Base-by-base conservation (phyloP, 2,888 invertebrate genomes). In the Epiblema foenella region DNA sequence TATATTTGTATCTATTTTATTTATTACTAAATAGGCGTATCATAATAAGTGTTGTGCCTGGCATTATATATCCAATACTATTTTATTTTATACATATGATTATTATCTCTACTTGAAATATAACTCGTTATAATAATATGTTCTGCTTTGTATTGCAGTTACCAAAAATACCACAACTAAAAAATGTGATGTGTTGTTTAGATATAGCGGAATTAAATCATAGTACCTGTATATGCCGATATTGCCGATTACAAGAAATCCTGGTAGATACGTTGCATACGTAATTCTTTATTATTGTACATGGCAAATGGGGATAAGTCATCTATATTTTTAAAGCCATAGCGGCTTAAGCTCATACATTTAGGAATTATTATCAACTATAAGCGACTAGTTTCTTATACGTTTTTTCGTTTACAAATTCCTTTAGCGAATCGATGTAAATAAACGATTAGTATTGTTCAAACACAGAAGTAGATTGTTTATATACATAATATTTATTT, bases 1-100 rank as follows among this genome's bases (percentile, higher is more conserved):
- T 68, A 68, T 59, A 72, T 68, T 71, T 71, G 39, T 71, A 71
- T 71, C 37, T 62, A 67, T 46, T 62, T 67, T 71, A 62, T 71
- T 71, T 71, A 51, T 68, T 67, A 67, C 56, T 49, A 39, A 67
- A 71, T 71, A 71, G 54, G 51, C 56, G 46, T 66, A 71, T 49
- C 46, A 33, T 67, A n/a, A 37, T 71, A 71, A 71, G 62, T 63
- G 18, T 69, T 51, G 68, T 71, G 71, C 71, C 67, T 71, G 71
- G 67, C 66, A 57, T 29, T 67, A 67, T 51, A 67, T 68, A 60
- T n/a, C 52, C 37, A 4, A 64, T 52, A n/a, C n/a, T n/a, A 56
- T 29, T 72, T 67, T 72, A 64, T 67, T 65, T 72, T 58, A 68
- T 67, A 24, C 24, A 4, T 24, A 57, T 73, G 37, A 65, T 39